A percentile compares a stretch with the other conserved stretches of the same genome.
Evolutionary conservation across 2,888 invertebrate genomes (phyloP).

Genomic region (Itoplectis maculator): DNA sequence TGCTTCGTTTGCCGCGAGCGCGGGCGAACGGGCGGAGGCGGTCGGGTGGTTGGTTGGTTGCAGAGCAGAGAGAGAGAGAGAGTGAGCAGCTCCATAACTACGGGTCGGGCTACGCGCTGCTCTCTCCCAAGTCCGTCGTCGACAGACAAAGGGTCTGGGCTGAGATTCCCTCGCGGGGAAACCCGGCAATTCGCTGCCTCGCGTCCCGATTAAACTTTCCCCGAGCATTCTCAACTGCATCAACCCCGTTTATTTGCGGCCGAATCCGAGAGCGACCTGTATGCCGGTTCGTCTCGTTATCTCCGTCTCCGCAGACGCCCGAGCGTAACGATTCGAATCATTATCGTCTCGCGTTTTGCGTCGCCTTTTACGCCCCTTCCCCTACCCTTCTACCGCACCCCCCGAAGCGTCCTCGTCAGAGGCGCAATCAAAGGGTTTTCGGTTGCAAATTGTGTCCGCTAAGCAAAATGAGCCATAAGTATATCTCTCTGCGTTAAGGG

Average conservation of each 20-base stretch:
- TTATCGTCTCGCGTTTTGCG: conserved; percentile 12
- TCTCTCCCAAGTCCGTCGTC: conserved; percentile 8
- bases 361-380: too few relatives aligned
- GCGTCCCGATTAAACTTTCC: conserved; percentile 23
- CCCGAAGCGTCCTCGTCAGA: too few relatives aligned
- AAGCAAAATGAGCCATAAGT: too few relatives aligned
- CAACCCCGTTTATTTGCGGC: conserved; percentile 13
- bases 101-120: background rate
- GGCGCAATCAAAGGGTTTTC: too few relatives aligned
- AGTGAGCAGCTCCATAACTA: background rate
- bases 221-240: conserved; percentile 16
- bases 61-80: background rate
- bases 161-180: conserved; percentile 24
- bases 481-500: too few relatives aligned
- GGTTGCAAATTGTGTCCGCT: too few relatives aligned
- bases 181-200: background rate
- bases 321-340: conserved; percentile 20
- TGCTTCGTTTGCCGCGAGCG: background rate
- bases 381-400: too few relatives aligned
- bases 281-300: background rate
- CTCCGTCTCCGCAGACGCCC: background rate
- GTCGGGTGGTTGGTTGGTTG: too few relatives aligned
- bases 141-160: conserved; percentile 22
- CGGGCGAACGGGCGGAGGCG: too few relatives aligned
- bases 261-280: background rate